Evolutionary conservation across 2,797 vertebrate species (phyloP).

Genomic region (Etheostoma perlongum): DNA sequence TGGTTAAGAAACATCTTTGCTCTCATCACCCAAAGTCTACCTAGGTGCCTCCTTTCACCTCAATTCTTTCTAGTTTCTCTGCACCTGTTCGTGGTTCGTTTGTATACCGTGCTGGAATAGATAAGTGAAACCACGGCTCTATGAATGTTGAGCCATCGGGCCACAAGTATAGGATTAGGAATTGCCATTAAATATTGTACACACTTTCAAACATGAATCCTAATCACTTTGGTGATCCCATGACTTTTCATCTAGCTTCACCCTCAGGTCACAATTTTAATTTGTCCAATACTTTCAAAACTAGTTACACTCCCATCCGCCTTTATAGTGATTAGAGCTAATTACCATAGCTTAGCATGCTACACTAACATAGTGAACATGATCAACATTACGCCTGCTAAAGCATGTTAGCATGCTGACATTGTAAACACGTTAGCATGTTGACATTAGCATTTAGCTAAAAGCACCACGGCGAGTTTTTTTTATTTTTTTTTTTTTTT

Average conservation of each 20-base stretch:
- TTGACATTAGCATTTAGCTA: background rate
- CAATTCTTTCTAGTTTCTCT: background rate
- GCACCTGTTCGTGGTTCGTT: background rate
- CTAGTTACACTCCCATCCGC: background rate
- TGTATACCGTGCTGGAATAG: background rate
- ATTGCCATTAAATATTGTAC: background rate
- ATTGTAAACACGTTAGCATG: background rate
- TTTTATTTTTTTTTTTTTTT: too few species aligned
- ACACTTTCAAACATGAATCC: background rate
- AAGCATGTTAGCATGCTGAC: background rate
- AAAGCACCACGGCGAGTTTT: background rate
- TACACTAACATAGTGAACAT: background rate
- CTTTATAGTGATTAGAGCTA: background rate
- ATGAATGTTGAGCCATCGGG: background rate
- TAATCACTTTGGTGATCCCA: background rate
- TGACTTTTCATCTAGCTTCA: background rate
- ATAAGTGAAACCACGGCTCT: background rate
- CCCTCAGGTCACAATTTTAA: too few species aligned
- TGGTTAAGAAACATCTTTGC: background rate
- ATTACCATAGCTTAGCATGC: background rate
- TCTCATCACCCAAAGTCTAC: background rate
- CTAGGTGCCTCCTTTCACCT: background rate
- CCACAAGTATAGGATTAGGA: background rate
- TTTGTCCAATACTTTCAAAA: background rate
- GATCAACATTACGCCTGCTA: background rate